Base-by-base conservation (phyloP, 2,888 invertebrate species). In the Lasioglossum pauxillum region DNA sequence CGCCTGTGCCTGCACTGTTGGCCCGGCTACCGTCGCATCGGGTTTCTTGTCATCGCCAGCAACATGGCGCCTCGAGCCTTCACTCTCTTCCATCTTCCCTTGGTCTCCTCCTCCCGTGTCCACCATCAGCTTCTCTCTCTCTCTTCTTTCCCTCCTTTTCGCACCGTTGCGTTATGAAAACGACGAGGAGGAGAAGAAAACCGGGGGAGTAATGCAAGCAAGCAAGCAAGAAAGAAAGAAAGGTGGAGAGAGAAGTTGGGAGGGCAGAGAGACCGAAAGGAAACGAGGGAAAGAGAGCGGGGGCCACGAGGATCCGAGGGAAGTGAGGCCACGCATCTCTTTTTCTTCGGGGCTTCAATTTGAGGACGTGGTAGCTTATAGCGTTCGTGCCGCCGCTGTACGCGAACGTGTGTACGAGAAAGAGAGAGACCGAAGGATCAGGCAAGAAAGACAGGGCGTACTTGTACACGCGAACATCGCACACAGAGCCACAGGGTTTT, bases 1-100 rank as follows among this genome's bases (percentile, higher is more conserved):
- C 90, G 89, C 90, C 90, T 89, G 86, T 86, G 86, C 85, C 81
- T 87, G 87, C 82, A 83, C 85, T 86, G 88, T 92, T 90, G 89
- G 87, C 82, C 88, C 88, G 80, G 92, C 91, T 92, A 91, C 93
- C 90, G 92, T 90, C 91, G 88, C 90, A 84, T 82, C 87, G 89
- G 90, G 84, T 92, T 92, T 92, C 93, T 92, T 92, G 92, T 93
- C 92, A 92, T 92, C 93, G 88, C 90, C 90, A 92, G 88, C 92
- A 92, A 91, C 91, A 93, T 93, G 93, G 93, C 92, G 92, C 92
- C 90, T 88, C 57, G 81, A 84, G 82, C 86, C 88, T 84, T 88
- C 88, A 75, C 67, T 78, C 89, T 86, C 90, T 90, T 88, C 89
- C 91, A 88, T 90, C 87, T 87, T 90, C 88, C 86, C 86, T 89